These are phyloP conservation scores for Perca flavescens DNA, from an alignment of 2,113 vertebrate species.

Conservation along the genomic window DNA sequence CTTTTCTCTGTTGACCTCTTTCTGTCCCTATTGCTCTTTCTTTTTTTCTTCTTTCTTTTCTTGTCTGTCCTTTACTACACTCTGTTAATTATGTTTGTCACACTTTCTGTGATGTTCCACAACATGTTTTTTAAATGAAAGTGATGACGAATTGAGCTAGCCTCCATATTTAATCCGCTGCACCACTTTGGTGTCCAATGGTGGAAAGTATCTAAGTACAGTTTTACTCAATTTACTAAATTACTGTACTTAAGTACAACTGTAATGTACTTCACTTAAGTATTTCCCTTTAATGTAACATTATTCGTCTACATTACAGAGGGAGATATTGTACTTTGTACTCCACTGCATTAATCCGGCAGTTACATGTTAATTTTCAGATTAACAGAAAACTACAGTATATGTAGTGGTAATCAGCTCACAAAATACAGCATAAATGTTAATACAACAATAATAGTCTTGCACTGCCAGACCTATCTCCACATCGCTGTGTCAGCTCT, in stretches of 20 bases:
- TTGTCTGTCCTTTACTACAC: neutral
- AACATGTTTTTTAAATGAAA: neutral
- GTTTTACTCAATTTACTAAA: neutral
- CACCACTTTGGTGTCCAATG: neutral
- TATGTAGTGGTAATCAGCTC: neutral
- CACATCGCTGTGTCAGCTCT: no score
- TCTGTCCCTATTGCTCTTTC: slow-evolving; percentile 24
- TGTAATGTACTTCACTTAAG: neutral
- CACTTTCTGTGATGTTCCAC: slow-evolving; percentile 25
- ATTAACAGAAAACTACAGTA: neutral
- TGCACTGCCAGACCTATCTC: no score
- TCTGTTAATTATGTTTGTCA: slow-evolving; percentile 34
- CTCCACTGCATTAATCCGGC: neutral
- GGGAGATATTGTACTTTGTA: no score
- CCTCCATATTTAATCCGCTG: neutral
- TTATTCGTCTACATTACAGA: no score
- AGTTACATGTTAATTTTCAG: neutral
- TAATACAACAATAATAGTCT: neutral
- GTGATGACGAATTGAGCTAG: neutral
- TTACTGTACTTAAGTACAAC: neutral
- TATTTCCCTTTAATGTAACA: neutral
- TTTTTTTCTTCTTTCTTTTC: slow-evolving; percentile 19
- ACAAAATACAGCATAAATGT: neutral
- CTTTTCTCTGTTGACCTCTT: slow-evolving; percentile 57
- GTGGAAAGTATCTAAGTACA: neutral